Base-by-base conservation (phyloP, 35 echinoderm and acorn worm species). In the Apostichopus californicus region DNA sequence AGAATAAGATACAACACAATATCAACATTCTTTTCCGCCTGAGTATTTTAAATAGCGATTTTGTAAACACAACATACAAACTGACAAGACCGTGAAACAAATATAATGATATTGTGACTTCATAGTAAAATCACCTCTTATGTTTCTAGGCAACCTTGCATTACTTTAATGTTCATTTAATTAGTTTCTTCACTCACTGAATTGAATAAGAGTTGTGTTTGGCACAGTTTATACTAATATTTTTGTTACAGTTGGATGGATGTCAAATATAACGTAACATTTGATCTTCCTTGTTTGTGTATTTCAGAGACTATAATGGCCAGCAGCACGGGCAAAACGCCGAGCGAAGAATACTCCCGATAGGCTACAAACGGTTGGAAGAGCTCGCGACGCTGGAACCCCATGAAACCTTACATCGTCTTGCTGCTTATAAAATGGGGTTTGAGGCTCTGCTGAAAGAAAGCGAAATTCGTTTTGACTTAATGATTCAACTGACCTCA, bases 401-500 rank as follows among this genome's bases (percentile, higher is more conserved):
- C 65, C 25, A 28, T n/a, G 93, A 89, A 24, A 55, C 72, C 5
- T 87, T 94, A 11, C 73, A 80, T 18, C 54, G 72, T 56, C 55
- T 94, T 3, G 78, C 75, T 54, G 56, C 55, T 5, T 80, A 34
- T 52, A 34, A 58, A 54, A 81, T 68, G 58, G 86, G 93, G 14
- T 90, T 90, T 25, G 86, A 94, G 55, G 57, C 86, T 24, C 56
- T 94, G 14, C 73, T 94, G 8, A 46, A 90, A 79, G 75, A 90
- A 79, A 23, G 23, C 4, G 93, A 94, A n/a, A 94, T 94, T 46
- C 87, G 77, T 10, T 75, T 87, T 56, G 87, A 94, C 55, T 58
- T 94, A 71, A 82, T 79, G 86, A 56, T 65, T 18, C 87, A 78
- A 55, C 55, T 94, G 9, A 57, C 70, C 22, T 28, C 28, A 8